Conservation (phyloP, 1,140 invertebrate genomes). For the Pomacea maculata region DNA sequence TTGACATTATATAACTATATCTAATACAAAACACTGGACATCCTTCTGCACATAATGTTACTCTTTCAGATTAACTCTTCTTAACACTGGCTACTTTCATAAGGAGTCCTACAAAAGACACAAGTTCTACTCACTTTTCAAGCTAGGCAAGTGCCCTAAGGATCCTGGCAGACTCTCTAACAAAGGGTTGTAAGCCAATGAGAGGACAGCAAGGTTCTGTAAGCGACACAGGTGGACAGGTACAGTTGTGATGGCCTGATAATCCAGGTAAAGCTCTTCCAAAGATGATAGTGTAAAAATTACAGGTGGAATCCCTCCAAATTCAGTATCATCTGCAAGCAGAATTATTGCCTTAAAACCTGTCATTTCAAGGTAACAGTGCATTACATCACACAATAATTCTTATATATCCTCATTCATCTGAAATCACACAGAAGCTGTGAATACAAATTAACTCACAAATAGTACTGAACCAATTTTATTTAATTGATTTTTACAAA, state of each 20-base stretch:
- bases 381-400: background rate
- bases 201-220: constrained; percentile 40
- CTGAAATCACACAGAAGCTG: no score
- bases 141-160: constrained; percentile 47
- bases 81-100: background rate
- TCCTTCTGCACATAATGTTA: no score
- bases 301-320: constrained; percentile 52
- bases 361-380: background rate
- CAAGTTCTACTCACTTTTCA: constrained; percentile 40
- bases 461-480: no score
- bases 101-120: background rate
- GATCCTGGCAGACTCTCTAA: constrained; percentile 49
- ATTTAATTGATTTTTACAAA: background rate
- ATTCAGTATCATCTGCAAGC: constrained; percentile 38
- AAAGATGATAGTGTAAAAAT: constrained; percentile 45
- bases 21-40: no score
- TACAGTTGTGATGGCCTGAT: constrained; percentile 50
- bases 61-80: no score
- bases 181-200: constrained; percentile 45
- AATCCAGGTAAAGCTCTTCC: constrained; percentile 43
- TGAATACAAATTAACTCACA: no score
- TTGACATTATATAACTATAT: no score
- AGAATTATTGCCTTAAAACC: constrained; percentile 4
- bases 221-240: constrained; percentile 47
- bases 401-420: no score